These are phyloP conservation scores for Chymomyza fuscimana DNA, from an alignment of 2,888 invertebrate genomes.

Conservation along the genomic window DNA sequence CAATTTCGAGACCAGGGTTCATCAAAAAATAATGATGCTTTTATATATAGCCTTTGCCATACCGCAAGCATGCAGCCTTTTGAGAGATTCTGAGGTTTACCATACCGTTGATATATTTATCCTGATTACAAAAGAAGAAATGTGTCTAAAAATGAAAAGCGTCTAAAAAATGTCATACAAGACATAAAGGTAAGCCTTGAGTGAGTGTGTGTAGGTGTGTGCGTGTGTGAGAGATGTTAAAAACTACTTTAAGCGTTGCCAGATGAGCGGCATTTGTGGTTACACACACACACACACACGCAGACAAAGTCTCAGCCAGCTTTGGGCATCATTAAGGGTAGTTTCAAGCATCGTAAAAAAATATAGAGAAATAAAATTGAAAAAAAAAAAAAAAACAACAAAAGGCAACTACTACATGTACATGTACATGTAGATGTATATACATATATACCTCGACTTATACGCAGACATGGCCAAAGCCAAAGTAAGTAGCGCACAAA, in stretches of 20 bases:
- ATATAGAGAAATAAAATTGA: constrained; percentile 76
- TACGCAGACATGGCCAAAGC: not conserved
- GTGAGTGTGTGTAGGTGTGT: constrained; percentile 16
- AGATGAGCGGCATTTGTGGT: constrained; percentile 52
- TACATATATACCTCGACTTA: constrained; percentile 9
- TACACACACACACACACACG: constrained; percentile 22
- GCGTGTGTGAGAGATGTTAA: constrained; percentile 3
- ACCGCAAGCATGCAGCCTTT: too few species aligned
- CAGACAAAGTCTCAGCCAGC: constrained; percentile 16
- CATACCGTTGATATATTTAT: too few species aligned
- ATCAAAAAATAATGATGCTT: too few species aligned
- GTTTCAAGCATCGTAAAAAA: constrained; percentile 74
- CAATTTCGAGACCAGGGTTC: too few species aligned
- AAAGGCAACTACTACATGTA: constrained; percentile 9
- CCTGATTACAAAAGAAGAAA: constrained; percentile 21
- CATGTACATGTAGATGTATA: not conserved
- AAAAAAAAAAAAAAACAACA: constrained; percentile 52
- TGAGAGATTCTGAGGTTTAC: too few species aligned
- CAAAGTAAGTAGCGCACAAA: constrained; percentile 30
- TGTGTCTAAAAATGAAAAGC: constrained; percentile 24
- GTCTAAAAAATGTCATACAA: constrained; percentile 2
- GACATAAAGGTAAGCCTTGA: not conserved
- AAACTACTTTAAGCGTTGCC: constrained; percentile 62
- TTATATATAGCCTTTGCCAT: too few species aligned
- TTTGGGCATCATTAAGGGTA: constrained; percentile 73